Percentiles rank a stretch among this genome's conserved stretches.
phyloP scores from a whole-genome alignment of 2,797 vertebrate species.

The Nothura maculosa region DNA sequence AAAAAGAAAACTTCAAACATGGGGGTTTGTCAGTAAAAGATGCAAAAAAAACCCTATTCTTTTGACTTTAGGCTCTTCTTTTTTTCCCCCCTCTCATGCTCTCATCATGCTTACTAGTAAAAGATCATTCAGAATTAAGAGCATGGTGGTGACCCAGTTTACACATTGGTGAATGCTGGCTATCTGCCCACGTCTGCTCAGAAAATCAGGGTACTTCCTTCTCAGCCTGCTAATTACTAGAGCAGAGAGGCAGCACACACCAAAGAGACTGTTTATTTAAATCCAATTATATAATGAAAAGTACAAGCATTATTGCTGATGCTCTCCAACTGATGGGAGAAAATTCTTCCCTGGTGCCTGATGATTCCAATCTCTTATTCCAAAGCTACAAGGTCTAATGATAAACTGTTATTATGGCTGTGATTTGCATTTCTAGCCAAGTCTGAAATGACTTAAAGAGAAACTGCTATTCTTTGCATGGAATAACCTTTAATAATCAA shows the following conservation, averaged over 20 bases:
- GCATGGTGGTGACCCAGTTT: constrained; percentile 49
- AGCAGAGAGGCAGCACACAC: constrained; percentile 33
- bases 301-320: constrained; percentile 25
- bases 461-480: background rate
- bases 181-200: constrained; percentile 48
- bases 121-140: background rate
- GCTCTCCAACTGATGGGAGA: background rate
- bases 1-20: background rate
- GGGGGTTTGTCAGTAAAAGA: background rate
- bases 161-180: constrained; percentile 30
- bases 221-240: constrained; percentile 64
- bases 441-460: background rate
- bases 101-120: background rate
- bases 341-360: background rate
- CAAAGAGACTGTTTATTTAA: constrained; percentile 30
- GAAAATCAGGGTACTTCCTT: constrained; percentile 65
- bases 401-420: background rate
- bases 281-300: constrained; percentile 60
- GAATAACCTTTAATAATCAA: background rate
- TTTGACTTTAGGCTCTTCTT: background rate
- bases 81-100: accelerated
- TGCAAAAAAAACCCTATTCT: background rate
- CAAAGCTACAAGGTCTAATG: background rate
- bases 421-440: background rate
- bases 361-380: background rate